Conservation (phyloP, 2,888 invertebrate genomes). For the Luperina nickerlii region DNA sequence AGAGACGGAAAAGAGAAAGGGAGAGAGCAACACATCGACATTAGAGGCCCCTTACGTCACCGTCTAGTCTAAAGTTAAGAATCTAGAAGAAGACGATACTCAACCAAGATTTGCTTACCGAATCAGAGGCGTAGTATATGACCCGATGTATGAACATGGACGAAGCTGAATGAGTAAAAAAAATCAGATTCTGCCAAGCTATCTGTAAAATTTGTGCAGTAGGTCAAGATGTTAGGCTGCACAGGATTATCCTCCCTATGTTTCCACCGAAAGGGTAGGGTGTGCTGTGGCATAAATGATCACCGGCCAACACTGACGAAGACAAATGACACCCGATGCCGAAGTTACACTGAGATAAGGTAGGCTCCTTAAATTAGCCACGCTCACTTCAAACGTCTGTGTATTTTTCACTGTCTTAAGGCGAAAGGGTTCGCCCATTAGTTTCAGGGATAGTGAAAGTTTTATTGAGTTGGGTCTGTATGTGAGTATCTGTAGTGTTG, state of each 20-base stretch:
- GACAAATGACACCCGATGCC: conserved; percentile 89
- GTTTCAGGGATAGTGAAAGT: conserved; percentile 61
- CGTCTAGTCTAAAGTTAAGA: not conserved
- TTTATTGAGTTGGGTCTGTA: conserved; percentile 66
- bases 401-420: conserved; percentile 85
- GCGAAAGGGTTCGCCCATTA: conserved; percentile 72
- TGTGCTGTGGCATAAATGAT: conserved; percentile 91
- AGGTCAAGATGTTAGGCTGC: conserved; percentile 48
- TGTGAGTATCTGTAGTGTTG: conserved; percentile 13
- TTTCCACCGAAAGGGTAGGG: conserved; percentile 86
- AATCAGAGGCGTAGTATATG: not conserved
- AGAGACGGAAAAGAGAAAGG: not conserved
- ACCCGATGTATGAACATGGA: no score
- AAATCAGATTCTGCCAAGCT: not conserved
- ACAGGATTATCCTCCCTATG: conserved; percentile 65
- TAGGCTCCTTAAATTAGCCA: conserved; percentile 89
- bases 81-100: not conserved
- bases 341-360: conserved; percentile 90
- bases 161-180: not conserved
- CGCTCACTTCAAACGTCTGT: conserved; percentile 84
- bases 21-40: not conserved
- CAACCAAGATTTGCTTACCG: not conserved
- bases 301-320: conserved; percentile 90
- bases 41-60: not conserved
- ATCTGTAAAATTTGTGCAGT: conserved; percentile 7